Evolutionary conservation across 2,797 vertebrate genomes (phyloP).

Genomic region (Lepus townsendii): DNA sequence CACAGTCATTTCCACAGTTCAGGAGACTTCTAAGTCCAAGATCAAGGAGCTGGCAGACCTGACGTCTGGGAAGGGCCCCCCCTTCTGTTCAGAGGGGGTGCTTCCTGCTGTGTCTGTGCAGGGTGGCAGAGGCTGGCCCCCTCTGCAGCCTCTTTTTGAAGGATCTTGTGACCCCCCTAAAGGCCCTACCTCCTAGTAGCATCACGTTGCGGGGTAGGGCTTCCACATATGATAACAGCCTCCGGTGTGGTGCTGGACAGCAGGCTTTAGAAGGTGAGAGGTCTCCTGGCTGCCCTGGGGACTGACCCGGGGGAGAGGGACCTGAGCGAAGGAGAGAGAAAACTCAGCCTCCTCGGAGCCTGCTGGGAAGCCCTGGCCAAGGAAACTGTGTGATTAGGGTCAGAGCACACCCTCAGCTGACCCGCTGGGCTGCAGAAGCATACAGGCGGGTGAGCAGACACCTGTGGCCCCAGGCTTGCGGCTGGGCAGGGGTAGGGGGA

Average conservation of each 20-base stretch:
- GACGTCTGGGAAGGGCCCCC: neutral
- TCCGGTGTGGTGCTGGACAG: too few species aligned
- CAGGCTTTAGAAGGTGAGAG: rapidly evolving
- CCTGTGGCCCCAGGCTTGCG: neutral
- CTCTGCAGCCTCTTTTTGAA: too few species aligned
- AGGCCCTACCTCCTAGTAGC: neutral
- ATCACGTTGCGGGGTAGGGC: neutral
- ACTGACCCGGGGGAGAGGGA: too few species aligned
- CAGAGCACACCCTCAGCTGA: neutral
- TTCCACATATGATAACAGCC: neutral
- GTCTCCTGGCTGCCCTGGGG: neutral
- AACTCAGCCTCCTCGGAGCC: neutral
- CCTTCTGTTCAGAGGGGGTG: neutral
- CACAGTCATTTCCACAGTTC: neutral
- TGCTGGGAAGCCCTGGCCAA: neutral
- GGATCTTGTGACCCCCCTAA: neutral
- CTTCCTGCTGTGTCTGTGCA: too few species aligned
- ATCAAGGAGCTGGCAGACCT: neutral
- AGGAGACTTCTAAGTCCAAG: neutral
- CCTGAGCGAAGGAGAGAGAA: neutral
- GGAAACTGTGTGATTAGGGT: neutral
- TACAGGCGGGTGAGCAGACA: neutral
- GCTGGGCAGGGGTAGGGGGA: neutral
- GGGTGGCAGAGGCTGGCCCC: neutral
- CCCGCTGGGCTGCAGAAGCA: too few species aligned